Percentiles rank a stretch among this genome's conserved stretches.
These are phyloP conservation scores for Lethrus apterus DNA, from an alignment of 1,140 invertebrate species.

Conservation along the genomic window DNA sequence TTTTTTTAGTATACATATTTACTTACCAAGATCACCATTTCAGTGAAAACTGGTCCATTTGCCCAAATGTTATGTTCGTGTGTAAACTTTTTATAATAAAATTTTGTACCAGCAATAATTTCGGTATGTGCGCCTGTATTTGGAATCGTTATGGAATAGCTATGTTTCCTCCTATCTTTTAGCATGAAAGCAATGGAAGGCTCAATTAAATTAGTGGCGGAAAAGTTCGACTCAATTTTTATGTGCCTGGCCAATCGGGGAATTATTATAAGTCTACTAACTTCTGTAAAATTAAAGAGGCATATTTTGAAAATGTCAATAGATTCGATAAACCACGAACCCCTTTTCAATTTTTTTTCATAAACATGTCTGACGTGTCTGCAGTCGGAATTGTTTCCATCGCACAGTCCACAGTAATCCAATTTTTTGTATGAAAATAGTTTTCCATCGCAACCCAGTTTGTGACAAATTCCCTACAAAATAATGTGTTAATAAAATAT, in stretches of 20 bases:
- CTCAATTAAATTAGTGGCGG: constrained; percentile 16
- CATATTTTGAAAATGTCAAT: constrained; percentile 2
- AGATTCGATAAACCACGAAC: constrained; percentile 31
- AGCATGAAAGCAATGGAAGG: constrained; percentile 38
- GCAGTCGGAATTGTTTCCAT: constrained; percentile 58
- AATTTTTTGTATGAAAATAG: constrained; percentile 49
- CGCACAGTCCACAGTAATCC: constrained; percentile 66
- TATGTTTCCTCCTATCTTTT: constrained; percentile 38
- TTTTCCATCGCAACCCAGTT: constrained; percentile 61
- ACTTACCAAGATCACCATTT: constrained; percentile 53
- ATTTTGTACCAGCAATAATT: constrained; percentile 47
- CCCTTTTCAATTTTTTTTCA: constrained; percentile 45
- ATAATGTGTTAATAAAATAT: not conserved
- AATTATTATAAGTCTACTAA: constrained; percentile 46
- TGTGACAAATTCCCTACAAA: constrained; percentile 44
- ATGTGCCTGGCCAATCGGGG: constrained; percentile 36
- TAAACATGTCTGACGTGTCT: constrained; percentile 42
- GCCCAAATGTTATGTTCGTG: constrained; percentile 47
- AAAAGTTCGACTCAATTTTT: constrained; percentile 29
- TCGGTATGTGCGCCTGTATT: constrained; percentile 30
- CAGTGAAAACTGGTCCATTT: constrained; percentile 49
- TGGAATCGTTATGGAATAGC: constrained; percentile 34
- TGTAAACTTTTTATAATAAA: constrained; percentile 45
- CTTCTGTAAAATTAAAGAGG: constrained; percentile 38
- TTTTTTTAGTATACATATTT: not conserved